These are phyloP conservation scores for Athripsodes cinereus DNA, from an alignment of 2,888 invertebrate species.

Conservation along the genomic window DNA sequence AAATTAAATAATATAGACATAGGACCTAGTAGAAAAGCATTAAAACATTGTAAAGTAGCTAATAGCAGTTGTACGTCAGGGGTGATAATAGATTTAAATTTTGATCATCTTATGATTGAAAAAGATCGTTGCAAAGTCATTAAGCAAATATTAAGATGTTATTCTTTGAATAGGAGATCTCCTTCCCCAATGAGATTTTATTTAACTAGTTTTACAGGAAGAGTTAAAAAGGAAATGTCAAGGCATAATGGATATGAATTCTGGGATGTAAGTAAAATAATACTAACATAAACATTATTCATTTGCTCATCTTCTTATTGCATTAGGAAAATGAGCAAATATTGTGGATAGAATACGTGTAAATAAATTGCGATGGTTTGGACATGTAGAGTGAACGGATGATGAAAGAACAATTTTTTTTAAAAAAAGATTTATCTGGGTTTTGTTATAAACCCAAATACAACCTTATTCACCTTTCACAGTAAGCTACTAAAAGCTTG, in stretches of 20 bases:
- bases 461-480: too few species aligned
- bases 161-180: conserved; percentile 83
- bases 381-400: too few species aligned
- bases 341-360: too few species aligned
- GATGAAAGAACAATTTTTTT: too few species aligned
- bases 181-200: conserved; percentile 74
- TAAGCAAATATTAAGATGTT: conserved; percentile 86
- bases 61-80: conserved; percentile 61
- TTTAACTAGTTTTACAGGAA: conserved; percentile 72
- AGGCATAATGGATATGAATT: conserved; percentile 82
- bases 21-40: conserved; percentile 73
- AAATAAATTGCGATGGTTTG: too few species aligned
- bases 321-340: too few species aligned
- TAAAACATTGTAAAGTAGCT: conserved; percentile 68
- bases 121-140: conserved; percentile 83
- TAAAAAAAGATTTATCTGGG: too few species aligned
- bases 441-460: too few species aligned
- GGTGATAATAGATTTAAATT: conserved; percentile 84
- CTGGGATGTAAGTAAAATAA: conserved; percentile 73
- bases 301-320: not conserved
- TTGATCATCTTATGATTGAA: conserved; percentile 85
- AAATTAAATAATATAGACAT: conserved; percentile 63
- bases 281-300: not conserved
- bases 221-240: conserved; percentile 65
- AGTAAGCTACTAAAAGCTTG: too few species aligned